phyloP scores from a whole-genome alignment of 2,113 vertebrate species.

The Anoura caudifer region DNA sequence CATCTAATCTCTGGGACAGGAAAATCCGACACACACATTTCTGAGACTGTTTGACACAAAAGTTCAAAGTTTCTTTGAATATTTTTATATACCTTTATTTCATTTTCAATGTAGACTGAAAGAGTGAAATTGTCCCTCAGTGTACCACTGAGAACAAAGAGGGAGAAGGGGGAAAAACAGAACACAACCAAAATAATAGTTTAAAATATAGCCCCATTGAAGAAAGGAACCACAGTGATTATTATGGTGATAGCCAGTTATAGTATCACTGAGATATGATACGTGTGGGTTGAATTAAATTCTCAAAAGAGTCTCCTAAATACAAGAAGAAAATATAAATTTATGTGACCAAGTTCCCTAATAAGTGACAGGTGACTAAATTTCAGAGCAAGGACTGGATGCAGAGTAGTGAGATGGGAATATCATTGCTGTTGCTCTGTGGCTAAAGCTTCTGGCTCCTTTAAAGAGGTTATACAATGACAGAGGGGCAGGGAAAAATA shows the following conservation, averaged over 20 bases:
- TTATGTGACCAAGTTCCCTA: background rate
- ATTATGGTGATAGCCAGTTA: background rate
- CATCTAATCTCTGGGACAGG: background rate
- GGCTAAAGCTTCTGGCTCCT: background rate
- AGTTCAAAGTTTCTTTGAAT: background rate
- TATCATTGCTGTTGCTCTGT: background rate
- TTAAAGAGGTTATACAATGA: constrained; percentile 11
- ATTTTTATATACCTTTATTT: constrained; percentile 26
- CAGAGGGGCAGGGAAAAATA: background rate
- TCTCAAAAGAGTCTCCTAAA: background rate
- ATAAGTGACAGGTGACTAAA: background rate
- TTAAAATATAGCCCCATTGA: background rate
- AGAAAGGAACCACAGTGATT: background rate
- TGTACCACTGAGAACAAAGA: background rate
- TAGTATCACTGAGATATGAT: background rate
- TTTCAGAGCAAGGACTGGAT: background rate
- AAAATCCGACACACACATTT: background rate
- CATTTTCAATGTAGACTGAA: background rate
- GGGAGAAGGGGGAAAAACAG: background rate
- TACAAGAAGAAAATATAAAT: background rate
- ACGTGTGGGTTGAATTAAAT: background rate
- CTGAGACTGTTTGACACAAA: background rate
- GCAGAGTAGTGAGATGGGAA: background rate
- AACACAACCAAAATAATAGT: background rate
- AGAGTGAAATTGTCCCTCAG: background rate